Evolutionary conservation across 2,888 invertebrate species (phyloP).

Genomic region (Spodoptera exigua): DNA sequence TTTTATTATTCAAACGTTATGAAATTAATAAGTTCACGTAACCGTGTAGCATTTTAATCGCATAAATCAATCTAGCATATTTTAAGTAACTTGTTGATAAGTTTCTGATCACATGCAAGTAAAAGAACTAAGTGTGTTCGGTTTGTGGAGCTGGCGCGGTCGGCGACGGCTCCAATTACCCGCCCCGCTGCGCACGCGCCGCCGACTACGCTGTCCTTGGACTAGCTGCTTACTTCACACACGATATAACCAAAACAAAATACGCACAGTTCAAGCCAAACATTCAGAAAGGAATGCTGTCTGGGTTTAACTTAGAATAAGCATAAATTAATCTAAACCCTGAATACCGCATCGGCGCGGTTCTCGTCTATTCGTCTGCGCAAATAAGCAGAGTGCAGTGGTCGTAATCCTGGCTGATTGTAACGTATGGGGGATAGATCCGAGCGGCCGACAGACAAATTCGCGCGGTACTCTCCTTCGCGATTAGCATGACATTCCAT

Average conservation of each 20-base stretch:
- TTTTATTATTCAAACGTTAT: slow-evolving; percentile 51
- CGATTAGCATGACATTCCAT: slow-evolving; percentile 74
- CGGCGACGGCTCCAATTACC: slow-evolving; percentile 67
- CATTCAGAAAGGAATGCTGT: slow-evolving; percentile 23
- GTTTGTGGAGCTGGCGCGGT: slow-evolving; percentile 52
- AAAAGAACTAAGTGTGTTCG: slow-evolving; percentile 44
- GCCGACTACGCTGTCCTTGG: slow-evolving; percentile 66
- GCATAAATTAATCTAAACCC: slow-evolving; percentile 30
- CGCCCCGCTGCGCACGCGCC: slow-evolving; percentile 66
- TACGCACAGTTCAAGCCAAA: slow-evolving; percentile 29
- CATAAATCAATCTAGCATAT: slow-evolving; percentile 26
- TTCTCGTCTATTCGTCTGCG: slow-evolving; percentile 25
- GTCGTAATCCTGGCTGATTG: slow-evolving; percentile 65
- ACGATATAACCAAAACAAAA: slow-evolving; percentile 62
- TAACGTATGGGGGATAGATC: slow-evolving; percentile 70
- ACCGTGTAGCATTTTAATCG: slow-evolving; percentile 15
- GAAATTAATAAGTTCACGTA: slow-evolving; percentile 44
- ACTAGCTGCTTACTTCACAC: slow-evolving; percentile 67
- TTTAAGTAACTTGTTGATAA: slow-evolving; percentile 15
- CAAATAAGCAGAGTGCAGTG: slow-evolving; percentile 32
- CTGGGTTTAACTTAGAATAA: slow-evolving; percentile 30
- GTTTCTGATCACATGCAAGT: slow-evolving; percentile 25
- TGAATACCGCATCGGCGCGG: slow-evolving; percentile 1
- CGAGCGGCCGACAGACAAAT: slow-evolving; percentile 66
- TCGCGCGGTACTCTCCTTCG: slow-evolving; percentile 60